Evolutionary conservation across 2,113 vertebrate genomes (phyloP).

Genomic region (Dunckerocampus dactyliophorus): DNA sequence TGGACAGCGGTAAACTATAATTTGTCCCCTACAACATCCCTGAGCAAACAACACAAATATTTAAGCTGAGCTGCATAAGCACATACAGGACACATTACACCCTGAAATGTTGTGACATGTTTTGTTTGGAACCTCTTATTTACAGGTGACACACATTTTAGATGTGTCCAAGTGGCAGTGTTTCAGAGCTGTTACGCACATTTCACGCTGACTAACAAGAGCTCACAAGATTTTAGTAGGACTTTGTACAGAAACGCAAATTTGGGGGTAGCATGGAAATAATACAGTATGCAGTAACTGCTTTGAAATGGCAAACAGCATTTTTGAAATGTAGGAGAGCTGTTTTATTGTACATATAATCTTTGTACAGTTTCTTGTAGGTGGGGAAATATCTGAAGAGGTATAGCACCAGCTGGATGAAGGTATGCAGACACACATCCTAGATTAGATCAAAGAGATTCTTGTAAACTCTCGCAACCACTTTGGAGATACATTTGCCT

Average conservation of each 20-base stretch:
- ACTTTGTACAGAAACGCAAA: background rate
- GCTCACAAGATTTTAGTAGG: background rate
- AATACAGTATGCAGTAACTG: too few relatives aligned
- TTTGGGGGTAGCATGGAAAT: too few relatives aligned
- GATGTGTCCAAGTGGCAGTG: constrained; percentile 36
- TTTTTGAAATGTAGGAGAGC: too few relatives aligned
- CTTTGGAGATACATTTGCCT: constrained; percentile 6
- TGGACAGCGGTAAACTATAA: background rate
- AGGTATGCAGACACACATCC: constrained; percentile 31
- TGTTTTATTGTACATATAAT: background rate
- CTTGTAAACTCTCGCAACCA: constrained; percentile 10
- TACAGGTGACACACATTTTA: constrained; percentile 22
- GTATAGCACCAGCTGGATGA: constrained; percentile 55
- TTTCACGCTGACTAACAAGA: background rate
- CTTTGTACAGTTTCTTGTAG: too few relatives aligned
- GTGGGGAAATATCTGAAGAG: background rate
- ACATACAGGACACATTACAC: constrained; percentile 6
- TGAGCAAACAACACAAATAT: constrained; percentile 47
- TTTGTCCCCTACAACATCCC: constrained; percentile 51
- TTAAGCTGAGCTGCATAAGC: constrained; percentile 8
- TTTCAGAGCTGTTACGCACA: constrained; percentile 30
- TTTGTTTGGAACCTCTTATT: constrained; percentile 6
- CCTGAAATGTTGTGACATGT: constrained; percentile 28
- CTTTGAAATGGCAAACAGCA: too few relatives aligned
- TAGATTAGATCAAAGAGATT: constrained; percentile 18